Conservation (phyloP, 2,888 invertebrate genomes). For the Sphinx pinastri region DNA sequence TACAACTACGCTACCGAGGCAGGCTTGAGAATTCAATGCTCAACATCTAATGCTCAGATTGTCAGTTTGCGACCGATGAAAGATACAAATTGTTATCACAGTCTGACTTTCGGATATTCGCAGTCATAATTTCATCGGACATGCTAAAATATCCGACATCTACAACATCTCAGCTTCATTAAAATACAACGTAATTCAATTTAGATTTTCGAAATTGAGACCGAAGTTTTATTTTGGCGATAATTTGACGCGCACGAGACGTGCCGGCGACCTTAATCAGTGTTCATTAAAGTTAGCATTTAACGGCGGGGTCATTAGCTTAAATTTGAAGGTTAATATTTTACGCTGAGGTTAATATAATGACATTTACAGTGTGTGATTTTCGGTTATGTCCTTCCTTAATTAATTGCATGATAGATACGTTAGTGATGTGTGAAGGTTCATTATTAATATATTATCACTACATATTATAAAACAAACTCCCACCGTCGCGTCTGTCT, state of each 20-base stretch:
- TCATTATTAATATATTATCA: neutral
- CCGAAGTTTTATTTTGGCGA: conserved; percentile 2
- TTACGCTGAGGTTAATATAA: neutral
- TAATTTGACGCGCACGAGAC: conserved; percentile 15
- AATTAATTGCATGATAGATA: conserved; percentile 14
- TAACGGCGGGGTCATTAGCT: conserved; percentile 48
- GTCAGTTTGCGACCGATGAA: no score
- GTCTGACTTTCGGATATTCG: no score
- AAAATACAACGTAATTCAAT: no score
- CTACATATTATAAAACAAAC: neutral
- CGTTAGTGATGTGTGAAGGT: conserved; percentile 10
- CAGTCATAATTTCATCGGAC: no score
- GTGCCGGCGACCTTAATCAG: conserved; percentile 38
- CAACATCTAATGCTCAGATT: no score
- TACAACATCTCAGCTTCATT: no score
- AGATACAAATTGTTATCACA: no score
- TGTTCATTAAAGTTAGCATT: conserved; percentile 46
- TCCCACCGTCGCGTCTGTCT: no score
- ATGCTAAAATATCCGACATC: no score
- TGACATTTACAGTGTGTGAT: conserved; percentile 37
- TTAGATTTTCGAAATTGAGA: neutral
- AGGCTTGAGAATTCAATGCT: no score
- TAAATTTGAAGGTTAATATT: conserved; percentile 39
- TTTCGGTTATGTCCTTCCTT: conserved; percentile 9
- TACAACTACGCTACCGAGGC: no score